Evolutionary conservation across 2,797 vertebrate genomes (phyloP).

Genomic region (Brachyrhaphis roseni): DNA sequence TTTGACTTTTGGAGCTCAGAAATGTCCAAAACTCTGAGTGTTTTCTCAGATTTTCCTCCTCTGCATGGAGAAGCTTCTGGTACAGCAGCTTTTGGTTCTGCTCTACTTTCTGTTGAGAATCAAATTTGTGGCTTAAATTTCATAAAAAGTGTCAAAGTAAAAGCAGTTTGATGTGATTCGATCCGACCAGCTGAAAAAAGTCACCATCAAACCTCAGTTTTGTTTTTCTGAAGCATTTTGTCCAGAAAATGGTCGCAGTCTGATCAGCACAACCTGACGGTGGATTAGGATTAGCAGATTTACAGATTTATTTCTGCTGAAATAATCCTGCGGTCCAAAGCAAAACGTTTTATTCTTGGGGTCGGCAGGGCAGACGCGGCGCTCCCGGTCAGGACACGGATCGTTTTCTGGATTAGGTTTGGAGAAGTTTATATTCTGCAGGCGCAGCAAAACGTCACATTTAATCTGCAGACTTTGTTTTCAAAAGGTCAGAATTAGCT

Average conservation of each 20-base stretch:
- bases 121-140: too few relatives aligned
- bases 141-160: too few relatives aligned
- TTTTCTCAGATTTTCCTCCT: too few relatives aligned
- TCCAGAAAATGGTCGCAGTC: not conserved
- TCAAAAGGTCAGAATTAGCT: constrained; percentile 77
- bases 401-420: constrained; percentile 67
- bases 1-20: too few relatives aligned
- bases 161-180: too few relatives aligned
- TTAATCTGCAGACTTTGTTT: constrained; percentile 72
- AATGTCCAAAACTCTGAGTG: too few relatives aligned
- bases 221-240: not conserved
- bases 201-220: not conserved
- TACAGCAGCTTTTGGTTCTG: too few relatives aligned
- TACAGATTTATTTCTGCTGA: not conserved
- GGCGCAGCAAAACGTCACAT: constrained; percentile 71
- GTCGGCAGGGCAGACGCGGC: constrained; percentile 38
- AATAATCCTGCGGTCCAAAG: not conserved
- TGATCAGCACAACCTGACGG: not conserved
- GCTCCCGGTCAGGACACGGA: constrained; percentile 36
- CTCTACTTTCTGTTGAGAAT: too few relatives aligned
- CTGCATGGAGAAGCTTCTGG: too few relatives aligned
- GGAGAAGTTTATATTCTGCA: constrained; percentile 65
- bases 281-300: not conserved
- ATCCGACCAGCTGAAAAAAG: too few relatives aligned
- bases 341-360: constrained; percentile 15